A percentile compares a stretch with the other conserved stretches of the same genome.
Conservation (phyloP, 2,888 invertebrate genomes). For the Volucella zonaria region DNA sequence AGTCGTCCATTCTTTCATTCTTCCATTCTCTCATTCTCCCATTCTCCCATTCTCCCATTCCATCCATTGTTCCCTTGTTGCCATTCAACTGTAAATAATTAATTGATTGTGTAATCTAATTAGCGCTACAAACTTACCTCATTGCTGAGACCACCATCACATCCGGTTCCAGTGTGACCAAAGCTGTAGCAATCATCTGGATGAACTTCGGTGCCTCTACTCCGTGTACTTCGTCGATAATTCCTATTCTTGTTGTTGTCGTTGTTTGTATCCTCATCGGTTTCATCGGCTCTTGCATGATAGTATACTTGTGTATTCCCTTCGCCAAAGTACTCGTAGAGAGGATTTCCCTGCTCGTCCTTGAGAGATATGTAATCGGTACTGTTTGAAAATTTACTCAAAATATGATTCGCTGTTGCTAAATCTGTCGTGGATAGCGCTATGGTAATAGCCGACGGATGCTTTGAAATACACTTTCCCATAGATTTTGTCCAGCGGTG, state of each 20-base stretch:
- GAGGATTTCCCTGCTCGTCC: constrained; percentile 76
- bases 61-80: not conserved
- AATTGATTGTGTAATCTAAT: constrained; percentile 73
- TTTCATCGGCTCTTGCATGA: constrained; percentile 15
- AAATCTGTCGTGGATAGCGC: constrained; percentile 80
- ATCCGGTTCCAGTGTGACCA: constrained; percentile 50
- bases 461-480: constrained; percentile 83
- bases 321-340: constrained; percentile 76
- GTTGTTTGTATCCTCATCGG: constrained; percentile 42
- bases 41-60: not conserved
- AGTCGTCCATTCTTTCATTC: not conserved
- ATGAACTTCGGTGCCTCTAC: constrained; percentile 4
- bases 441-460: constrained; percentile 80
- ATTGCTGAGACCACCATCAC: constrained; percentile 67
- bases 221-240: constrained; percentile 61
- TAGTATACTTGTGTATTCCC: constrained; percentile 59
- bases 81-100: constrained; percentile 66
- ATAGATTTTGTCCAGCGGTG: constrained; percentile 76
- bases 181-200: constrained; percentile 65
- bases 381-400: constrained; percentile 76
- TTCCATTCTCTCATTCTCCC: not conserved
- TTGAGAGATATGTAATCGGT: constrained; percentile 77
- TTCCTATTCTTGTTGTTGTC: constrained; percentile 61
- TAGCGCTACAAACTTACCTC: constrained; percentile 75
- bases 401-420: constrained; percentile 77